Conservation (phyloP, 2,113 vertebrate genomes). For the Ahaetulla prasina region DNA sequence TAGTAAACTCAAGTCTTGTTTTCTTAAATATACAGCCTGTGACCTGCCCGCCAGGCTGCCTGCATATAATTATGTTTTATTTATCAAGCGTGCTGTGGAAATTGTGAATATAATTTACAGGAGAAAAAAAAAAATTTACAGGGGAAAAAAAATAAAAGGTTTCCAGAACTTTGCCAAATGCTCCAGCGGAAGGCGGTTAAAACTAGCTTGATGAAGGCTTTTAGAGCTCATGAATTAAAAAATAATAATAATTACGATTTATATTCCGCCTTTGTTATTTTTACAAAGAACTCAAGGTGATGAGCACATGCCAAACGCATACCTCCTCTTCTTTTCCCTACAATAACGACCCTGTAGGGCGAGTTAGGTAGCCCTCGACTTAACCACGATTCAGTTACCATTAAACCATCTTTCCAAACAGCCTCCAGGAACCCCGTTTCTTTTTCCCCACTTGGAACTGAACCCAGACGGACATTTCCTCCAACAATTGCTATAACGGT, state of each 20-base stretch:
- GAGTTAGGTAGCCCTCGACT: no score
- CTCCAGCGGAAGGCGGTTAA: not conserved
- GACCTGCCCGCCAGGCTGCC: conserved; percentile 19
- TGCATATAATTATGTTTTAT: not conserved
- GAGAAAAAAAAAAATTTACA: not conserved
- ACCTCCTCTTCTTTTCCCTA: no score
- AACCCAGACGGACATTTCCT: no score
- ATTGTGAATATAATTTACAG: not conserved
- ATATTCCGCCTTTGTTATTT: no score
- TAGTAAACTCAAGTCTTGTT: conserved; percentile 23
- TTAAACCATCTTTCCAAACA: no score
- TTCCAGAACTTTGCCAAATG: not conserved
- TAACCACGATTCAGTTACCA: no score
- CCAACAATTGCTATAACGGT: no score
- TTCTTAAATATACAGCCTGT: not conserved
- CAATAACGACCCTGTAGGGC: no score
- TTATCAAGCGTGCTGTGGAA: not conserved
- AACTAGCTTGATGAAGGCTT: not conserved
- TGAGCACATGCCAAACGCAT: no score
- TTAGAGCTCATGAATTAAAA: not conserved
- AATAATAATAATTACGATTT: not conserved
- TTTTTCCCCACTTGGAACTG: no score
- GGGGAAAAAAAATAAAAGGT: not conserved
- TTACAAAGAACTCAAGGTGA: no score
- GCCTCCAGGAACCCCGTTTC: no score